Base-by-base conservation (phyloP, 1,140 invertebrate species). In the Drosophila pectinifera region DNA sequence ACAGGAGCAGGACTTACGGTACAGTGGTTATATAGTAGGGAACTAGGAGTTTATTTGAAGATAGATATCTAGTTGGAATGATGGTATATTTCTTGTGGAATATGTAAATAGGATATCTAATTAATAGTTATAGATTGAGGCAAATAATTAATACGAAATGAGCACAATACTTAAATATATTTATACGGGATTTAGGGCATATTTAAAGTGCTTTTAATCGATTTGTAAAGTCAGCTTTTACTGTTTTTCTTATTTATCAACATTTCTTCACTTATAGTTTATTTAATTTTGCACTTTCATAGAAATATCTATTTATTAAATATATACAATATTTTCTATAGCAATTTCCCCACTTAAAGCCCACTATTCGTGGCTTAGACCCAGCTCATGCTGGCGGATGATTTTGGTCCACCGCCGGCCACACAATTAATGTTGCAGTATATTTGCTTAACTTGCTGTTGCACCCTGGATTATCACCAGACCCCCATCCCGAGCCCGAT, bases 391-490 rank as follows among this genome's bases (percentile, higher is more conserved):
- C 49, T 53, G 31, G 41, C 39, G 42, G 41, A 54, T 53, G 42
- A 42, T 54, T 56, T 63, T 39, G 62, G 74, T 49, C 46, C 56
- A 73, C 78, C 78, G 58, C 84, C 61, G 53, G 79, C 83, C 84
- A 78, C 85, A 89, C 84, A 89, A 89, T 89, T 90, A 89, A 89
- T 89, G 84, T 89, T 89, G 80, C 80, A 89, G 80, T 89, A 76
- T 89, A 89, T 89, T 89, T 89, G 84, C 80, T 74, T 89, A 89
- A 89, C 84, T 90, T 89, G 84, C 83, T 89, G 85, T 70, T 70
- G 64, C 67, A 46, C 31, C 64, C 49, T 8, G 49, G 64, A 68
- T 68, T 65, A 68, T 68, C 64, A 68, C 49, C 63, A 67, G 18
- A 16, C 26, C 24, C 42, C 13, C 11, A 20, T 34, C 16, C 31